A percentile compares a stretch with the other conserved stretches of the same genome.
These are phyloP conservation scores for Athrips mouffetella DNA, from an alignment of 2,888 invertebrate genomes.

Conservation along the genomic window DNA sequence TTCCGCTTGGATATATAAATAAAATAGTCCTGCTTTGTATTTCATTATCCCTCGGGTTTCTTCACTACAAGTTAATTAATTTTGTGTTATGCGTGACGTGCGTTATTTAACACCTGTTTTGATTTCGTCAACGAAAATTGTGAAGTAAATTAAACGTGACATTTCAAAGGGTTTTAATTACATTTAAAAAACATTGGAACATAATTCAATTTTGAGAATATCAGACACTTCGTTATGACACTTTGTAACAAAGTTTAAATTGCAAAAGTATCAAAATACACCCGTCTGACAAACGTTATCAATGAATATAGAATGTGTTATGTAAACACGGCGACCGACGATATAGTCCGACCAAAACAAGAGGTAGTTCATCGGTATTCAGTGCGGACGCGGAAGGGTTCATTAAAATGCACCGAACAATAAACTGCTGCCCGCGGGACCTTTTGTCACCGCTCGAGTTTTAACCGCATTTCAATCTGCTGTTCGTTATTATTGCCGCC, in stretches of 20 bases:
- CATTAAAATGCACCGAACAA: conserved; percentile 73
- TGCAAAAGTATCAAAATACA: no score
- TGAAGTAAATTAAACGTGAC: no score
- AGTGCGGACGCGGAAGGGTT: conserved; percentile 50
- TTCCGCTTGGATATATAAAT: conserved; percentile 24
- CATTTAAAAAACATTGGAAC: no score
- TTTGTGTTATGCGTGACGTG: neutral
- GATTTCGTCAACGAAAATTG: no score
- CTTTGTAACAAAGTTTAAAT: no score
- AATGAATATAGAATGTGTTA: conserved; percentile 24
- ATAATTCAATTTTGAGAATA: no score
- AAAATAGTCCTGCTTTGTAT: neutral
- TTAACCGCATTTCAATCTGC: conserved; percentile 67
- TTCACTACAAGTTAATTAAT: neutral
- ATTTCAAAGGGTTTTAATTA: no score
- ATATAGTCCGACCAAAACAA: conserved; percentile 36
- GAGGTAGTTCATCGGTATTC: conserved; percentile 62
- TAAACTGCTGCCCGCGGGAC: conserved; percentile 56
- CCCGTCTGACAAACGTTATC: neutral
- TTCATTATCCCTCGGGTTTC: neutral
- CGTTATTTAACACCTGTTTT: neutral
- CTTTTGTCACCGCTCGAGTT: conserved; percentile 56
- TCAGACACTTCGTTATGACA: no score
- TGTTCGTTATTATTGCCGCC: conserved; percentile 52
- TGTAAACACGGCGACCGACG: conserved; percentile 35